Percentiles rank a stretch among this genome's conserved stretches.
These are phyloP conservation scores for Lepas anatifera DNA, from an alignment of 2,888 invertebrate species.

Conservation along the genomic window DNA sequence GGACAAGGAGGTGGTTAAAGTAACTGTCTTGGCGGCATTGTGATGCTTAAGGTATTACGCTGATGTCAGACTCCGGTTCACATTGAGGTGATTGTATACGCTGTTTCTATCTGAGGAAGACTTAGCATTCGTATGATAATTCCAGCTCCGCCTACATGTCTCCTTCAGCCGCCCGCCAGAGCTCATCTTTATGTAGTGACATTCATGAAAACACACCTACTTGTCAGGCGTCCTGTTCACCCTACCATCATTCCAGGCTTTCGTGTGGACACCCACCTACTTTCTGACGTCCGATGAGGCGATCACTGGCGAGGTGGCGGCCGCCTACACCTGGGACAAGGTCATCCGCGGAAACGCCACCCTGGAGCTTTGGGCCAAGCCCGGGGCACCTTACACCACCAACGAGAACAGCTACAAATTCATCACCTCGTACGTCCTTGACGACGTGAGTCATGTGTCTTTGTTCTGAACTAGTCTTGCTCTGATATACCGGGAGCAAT, in stretches of 20 bases:
- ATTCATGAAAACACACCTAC: background rate
- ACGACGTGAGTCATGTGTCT: background rate
- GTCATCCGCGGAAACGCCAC: constrained; percentile 33
- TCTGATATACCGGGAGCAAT: too few relatives aligned
- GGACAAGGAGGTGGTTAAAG: too few relatives aligned
- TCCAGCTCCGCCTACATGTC: background rate
- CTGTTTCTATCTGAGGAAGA: background rate
- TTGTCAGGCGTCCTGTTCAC: background rate
- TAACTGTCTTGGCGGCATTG: too few relatives aligned
- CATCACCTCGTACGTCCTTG: background rate
- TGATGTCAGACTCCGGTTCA: background rate
- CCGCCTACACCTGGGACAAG: constrained; percentile 31
- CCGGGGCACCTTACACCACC: background rate
- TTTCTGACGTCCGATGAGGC: constrained; percentile 25
- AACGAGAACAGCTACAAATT: background rate
- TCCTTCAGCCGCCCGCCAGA: background rate
- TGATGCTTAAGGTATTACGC: too few relatives aligned
- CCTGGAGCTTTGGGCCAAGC: constrained; percentile 28
- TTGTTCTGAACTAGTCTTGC: too few relatives aligned
- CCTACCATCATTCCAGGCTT: too few relatives aligned
- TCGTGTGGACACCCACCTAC: constrained; percentile 23
- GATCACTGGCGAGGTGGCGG: constrained; percentile 24
- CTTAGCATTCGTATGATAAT: background rate
- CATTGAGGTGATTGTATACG: background rate
- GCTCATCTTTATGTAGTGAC: too few relatives aligned